A percentile compares a stretch with the other conserved stretches of the same genome.
phyloP scores from a whole-genome alignment of 2,113 vertebrate species.

The Solea solea region DNA sequence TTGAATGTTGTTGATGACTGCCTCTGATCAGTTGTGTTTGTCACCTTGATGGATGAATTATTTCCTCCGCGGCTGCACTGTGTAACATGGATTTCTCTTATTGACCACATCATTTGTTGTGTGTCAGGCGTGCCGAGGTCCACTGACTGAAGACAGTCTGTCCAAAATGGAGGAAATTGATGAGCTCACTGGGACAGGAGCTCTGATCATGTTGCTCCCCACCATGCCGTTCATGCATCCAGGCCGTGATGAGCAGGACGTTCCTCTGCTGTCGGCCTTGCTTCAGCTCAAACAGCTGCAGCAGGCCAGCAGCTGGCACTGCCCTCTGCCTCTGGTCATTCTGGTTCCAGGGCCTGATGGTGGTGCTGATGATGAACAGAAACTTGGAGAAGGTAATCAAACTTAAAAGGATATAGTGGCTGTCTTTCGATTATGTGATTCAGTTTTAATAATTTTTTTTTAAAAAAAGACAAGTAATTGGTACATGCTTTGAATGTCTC shows the following conservation, averaged over 20 bases:
- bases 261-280: constrained; percentile 88
- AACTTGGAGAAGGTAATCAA: constrained; percentile 72
- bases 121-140: constrained; percentile 83
- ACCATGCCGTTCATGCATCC: constrained; percentile 42
- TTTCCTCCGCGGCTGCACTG: too few relatives aligned
- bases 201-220: constrained; percentile 88
- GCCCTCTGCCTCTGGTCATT: constrained; percentile 85
- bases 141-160: constrained; percentile 78
- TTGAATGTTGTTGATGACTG: too few relatives aligned
- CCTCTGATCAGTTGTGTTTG: too few relatives aligned
- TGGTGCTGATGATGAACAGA: constrained; percentile 10
- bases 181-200: constrained; percentile 88
- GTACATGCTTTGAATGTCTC: background rate
- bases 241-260: constrained; percentile 77
- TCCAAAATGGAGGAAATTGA: constrained; percentile 80
- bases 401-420: background rate
- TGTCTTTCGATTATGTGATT: background rate
- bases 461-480: too few relatives aligned
- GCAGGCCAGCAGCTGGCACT: constrained; percentile 87
- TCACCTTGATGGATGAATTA: too few relatives aligned
- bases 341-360: constrained; percentile 79
- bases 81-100: too few relatives aligned
- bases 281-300: constrained; percentile 92
- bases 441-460: too few relatives aligned
- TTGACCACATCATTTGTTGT: background rate